phyloP scores from a whole-genome alignment of 2,113 vertebrate species.

The Hippocampus guttulatus region DNA sequence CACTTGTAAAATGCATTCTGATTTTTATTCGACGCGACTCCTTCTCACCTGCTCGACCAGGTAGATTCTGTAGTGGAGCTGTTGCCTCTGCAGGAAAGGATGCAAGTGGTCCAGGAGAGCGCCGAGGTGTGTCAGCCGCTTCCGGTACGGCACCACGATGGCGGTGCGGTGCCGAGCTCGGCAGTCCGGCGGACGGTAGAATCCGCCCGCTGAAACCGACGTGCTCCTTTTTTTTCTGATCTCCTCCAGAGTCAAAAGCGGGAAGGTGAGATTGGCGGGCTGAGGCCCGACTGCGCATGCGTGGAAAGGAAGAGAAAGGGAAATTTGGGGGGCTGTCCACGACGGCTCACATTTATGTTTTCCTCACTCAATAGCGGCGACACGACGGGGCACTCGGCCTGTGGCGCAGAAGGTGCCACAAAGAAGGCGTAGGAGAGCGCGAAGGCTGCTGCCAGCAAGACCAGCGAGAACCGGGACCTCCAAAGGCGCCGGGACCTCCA shows the following conservation, averaged over 20 bases:
- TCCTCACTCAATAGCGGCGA: too few relatives aligned
- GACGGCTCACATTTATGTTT: too few relatives aligned
- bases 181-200: conserved; percentile 80
- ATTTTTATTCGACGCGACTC: neutral
- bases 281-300: conserved; percentile 80
- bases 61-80: conserved; percentile 92
- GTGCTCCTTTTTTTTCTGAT: conserved; percentile 80
- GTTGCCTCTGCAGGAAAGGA: conserved; percentile 92
- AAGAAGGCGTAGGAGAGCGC: too few relatives aligned
- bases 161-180: conserved; percentile 83
- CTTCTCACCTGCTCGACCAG: conserved; percentile 87
- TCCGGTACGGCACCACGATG: conserved; percentile 87
- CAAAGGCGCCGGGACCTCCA: too few relatives aligned
- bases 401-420: too few relatives aligned
- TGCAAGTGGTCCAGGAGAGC: conserved; percentile 91
- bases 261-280: conserved; percentile 75
- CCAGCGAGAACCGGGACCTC: too few relatives aligned
- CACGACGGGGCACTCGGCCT: too few relatives aligned
- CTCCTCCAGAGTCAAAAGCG: conserved; percentile 76
- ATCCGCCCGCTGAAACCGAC: conserved; percentile 76
- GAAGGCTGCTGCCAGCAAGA: too few relatives aligned
- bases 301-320: neutral
- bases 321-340: neutral
- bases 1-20: too few relatives aligned
- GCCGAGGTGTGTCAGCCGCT: conserved; percentile 84